Evolutionary conservation across 2,888 invertebrate species (phyloP).

Genomic region (Hydriomena furcata): DNA sequence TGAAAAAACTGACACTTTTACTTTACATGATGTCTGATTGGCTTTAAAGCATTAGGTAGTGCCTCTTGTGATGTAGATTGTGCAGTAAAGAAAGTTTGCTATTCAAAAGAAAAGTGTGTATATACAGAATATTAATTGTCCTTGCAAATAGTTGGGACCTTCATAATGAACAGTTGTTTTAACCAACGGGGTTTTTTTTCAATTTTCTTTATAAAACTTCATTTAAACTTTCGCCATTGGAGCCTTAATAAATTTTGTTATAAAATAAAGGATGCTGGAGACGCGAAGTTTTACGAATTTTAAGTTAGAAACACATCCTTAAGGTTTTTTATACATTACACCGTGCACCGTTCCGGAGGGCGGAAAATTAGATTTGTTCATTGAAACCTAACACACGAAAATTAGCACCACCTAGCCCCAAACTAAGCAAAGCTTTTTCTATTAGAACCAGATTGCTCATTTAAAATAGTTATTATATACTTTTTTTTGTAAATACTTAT

Average conservation of each 20-base stretch:
- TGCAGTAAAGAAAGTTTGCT: constrained; percentile 1
- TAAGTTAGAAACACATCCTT: neutral
- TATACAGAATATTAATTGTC: constrained; percentile 63
- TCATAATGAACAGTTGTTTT: constrained; percentile 68
- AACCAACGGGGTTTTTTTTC: constrained; percentile 49
- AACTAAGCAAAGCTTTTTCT: no score
- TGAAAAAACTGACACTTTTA: no score
- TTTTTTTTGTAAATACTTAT: no score
- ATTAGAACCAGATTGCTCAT: no score
- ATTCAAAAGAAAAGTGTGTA: constrained; percentile 43
- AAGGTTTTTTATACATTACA: neutral
- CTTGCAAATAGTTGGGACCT: constrained; percentile 66
- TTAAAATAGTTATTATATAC: no score
- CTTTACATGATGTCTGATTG: no score
- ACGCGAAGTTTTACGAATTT: constrained; percentile 8
- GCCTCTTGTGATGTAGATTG: no score
- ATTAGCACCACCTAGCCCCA: no score
- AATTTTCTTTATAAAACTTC: constrained; percentile 48
- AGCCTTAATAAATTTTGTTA: constrained; percentile 30
- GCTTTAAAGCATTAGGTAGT: no score
- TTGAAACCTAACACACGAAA: no score
- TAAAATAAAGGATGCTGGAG: constrained; percentile 31
- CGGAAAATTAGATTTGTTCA: no score
- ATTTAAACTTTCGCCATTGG: constrained; percentile 28
- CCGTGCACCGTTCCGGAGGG: no score